A percentile compares a stretch with the other conserved stretches of the same genome.
These are phyloP conservation scores for Adelosebastes latens DNA, from an alignment of 2,797 vertebrate genomes.

Conservation along the genomic window DNA sequence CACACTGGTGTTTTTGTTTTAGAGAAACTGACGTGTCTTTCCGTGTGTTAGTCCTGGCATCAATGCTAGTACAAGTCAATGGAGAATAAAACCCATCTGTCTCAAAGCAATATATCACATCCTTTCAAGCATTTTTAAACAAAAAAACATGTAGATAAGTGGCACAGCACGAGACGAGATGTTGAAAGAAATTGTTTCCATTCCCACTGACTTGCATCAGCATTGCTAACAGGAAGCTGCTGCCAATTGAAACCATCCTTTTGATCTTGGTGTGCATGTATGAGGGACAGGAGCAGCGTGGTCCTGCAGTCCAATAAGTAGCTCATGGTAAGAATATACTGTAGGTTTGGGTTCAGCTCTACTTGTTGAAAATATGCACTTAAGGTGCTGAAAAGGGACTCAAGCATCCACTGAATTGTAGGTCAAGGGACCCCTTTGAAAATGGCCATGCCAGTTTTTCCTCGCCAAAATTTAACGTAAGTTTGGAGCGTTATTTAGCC, in stretches of 20 bases:
- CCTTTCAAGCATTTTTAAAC: neutral
- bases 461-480: no score
- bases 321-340: neutral
- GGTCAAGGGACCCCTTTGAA: no score
- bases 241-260: constrained; percentile 3
- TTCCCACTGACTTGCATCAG: neutral
- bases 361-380: neutral
- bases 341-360: neutral
- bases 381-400: neutral
- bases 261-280: constrained; percentile 5
- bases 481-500: no score
- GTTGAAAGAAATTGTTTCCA: neutral
- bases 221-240: neutral
- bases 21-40: neutral
- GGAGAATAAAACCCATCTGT: neutral
- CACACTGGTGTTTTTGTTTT: neutral
- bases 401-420: neutral
- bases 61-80: neutral
- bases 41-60: neutral
- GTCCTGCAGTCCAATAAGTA: neutral
- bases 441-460: no score
- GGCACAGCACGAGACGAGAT: no score
- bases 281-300: neutral
- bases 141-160: neutral
- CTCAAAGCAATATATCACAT: neutral